Evolutionary conservation across 1,140 invertebrate species (phyloP).

Genomic region (Lucilia sericata): DNA sequence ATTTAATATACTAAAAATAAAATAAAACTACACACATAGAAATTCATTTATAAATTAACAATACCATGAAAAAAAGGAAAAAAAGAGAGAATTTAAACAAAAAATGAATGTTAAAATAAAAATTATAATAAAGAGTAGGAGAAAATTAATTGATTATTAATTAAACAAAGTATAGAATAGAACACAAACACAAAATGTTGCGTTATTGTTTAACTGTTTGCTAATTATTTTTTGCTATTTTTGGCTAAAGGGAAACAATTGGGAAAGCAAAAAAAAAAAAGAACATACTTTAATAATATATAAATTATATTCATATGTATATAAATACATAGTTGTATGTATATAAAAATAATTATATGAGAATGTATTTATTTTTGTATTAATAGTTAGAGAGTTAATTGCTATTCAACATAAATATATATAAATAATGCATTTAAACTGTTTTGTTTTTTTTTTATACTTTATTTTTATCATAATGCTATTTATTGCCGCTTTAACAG

Average conservation of each 20-base stretch:
- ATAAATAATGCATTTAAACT: not conserved
- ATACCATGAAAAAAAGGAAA: no score
- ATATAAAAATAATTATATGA: not conserved
- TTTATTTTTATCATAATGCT: no score
- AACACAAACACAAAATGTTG: no score
- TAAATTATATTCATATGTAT: no score
- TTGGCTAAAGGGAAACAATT: not conserved
- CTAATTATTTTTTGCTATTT: not conserved
- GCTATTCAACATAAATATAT: not conserved
- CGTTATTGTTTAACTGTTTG: no score
- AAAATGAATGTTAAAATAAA: not conserved
- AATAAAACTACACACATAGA: not conserved
- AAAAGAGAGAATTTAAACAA: not conserved
- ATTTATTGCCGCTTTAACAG: no score
- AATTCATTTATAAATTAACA: conserved; percentile 2
- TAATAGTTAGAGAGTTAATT: not conserved
- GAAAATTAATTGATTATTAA: not conserved
- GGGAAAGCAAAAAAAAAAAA: not conserved
- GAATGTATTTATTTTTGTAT: not conserved
- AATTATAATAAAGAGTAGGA: not conserved
- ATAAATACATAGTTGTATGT: not conserved
- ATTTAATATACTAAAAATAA: not conserved
- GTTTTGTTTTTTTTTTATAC: not conserved
- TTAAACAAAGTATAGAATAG: not conserved
- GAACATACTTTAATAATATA: no score